Percentiles rank a stretch among this genome's conserved stretches.
Conservation (phyloP, 2,888 invertebrate species). For the Meiosimyza decipiens region DNA sequence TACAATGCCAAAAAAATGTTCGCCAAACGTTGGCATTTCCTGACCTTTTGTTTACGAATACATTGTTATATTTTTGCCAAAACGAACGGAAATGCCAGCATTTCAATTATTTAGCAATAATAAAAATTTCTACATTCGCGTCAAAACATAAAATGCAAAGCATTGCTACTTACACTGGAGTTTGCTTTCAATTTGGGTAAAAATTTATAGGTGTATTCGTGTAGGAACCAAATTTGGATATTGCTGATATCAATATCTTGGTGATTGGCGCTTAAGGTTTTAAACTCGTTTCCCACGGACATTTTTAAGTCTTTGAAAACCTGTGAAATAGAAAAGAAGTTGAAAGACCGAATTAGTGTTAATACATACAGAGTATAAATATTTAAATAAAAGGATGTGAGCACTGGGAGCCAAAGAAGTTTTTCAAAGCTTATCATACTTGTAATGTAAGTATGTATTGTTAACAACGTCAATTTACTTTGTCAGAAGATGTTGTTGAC, state of each 20-base stretch:
- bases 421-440: background rate
- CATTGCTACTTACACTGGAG: constrained; percentile 54
- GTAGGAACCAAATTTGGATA: constrained; percentile 55
- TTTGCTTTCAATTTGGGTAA: constrained; percentile 59
- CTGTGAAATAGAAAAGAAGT: constrained; percentile 42
- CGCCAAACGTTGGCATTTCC: constrained; percentile 25
- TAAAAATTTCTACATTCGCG: too few relatives aligned
- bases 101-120: too few relatives aligned
- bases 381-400: background rate
- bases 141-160: background rate
- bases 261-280: constrained; percentile 52
- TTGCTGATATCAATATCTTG: constrained; percentile 58
- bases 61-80: background rate
- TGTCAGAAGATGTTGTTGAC: too few relatives aligned
- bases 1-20: too few relatives aligned
- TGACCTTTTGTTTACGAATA: constrained; percentile 1
- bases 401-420: background rate
- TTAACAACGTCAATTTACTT: too few relatives aligned
- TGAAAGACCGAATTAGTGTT: constrained; percentile 25
- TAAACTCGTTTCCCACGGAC: constrained; percentile 55
- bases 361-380: background rate
- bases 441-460: too few relatives aligned
- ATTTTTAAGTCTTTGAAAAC: constrained; percentile 56
- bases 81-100: constrained; percentile 30
- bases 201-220: constrained; percentile 59